Conservation (phyloP, 2,113 vertebrate species). For the Ptilonorhynchus violaceus region DNA sequence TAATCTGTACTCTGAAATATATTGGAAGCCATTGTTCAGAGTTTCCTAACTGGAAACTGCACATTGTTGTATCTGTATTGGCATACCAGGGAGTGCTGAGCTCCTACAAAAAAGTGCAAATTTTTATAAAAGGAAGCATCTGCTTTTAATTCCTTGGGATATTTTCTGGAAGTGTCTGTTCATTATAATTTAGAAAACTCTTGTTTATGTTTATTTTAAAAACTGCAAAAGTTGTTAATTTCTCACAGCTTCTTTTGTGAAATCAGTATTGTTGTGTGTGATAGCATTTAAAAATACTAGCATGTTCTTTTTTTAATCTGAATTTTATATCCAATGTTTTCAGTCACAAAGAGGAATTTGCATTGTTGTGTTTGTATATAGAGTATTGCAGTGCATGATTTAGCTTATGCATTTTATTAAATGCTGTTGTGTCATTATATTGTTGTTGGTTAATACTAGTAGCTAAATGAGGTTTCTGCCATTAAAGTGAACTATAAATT, state of each 20-base stretch:
- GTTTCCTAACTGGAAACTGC: conserved; percentile 36
- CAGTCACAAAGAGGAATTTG: conserved; percentile 77
- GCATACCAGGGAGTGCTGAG: neutral
- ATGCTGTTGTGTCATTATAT: conserved; percentile 85
- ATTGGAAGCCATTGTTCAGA: conserved; percentile 27
- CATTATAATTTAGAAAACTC: neutral
- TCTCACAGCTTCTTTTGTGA: conserved; percentile 33
- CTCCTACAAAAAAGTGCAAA: neutral
- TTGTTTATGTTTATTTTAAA: conserved; percentile 58
- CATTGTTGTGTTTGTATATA: conserved; percentile 90
- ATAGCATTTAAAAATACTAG: conserved; percentile 70
- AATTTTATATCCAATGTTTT: conserved; percentile 86
- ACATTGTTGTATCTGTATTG: neutral
- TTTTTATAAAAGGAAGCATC: conserved; percentile 30
- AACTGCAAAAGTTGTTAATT: conserved; percentile 42
- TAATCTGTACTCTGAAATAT: neutral
- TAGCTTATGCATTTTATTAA: conserved; percentile 93
- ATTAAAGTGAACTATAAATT: conserved; percentile 76
- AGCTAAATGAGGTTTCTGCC: conserved; percentile 77
- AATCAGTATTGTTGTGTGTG: conserved; percentile 54
- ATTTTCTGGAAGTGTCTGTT: conserved; percentile 51
- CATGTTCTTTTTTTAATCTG: conserved; percentile 85
- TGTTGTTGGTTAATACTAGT: conserved; percentile 84
- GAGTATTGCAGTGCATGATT: conserved; percentile 90
- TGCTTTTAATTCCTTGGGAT: conserved; percentile 43